Conservation (phyloP, 2,888 invertebrate genomes). For the Rhorus exstirpatorius region DNA sequence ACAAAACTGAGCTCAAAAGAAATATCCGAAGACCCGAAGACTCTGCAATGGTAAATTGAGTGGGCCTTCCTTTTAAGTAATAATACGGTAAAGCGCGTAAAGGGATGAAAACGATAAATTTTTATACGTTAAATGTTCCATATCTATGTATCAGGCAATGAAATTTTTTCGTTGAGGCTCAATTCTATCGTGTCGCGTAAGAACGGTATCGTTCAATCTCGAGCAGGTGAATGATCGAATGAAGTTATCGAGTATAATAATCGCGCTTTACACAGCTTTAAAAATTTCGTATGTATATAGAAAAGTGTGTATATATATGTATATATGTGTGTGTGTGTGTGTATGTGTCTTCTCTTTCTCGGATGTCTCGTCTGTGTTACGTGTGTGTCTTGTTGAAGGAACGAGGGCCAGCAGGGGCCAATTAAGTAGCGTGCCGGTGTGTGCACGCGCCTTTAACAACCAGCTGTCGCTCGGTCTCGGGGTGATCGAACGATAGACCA, state of each 20-base stretch:
- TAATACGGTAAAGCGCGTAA: no score
- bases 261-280: conserved; percentile 27
- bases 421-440: conserved; percentile 72
- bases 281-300: conserved; percentile 9
- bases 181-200: conserved; percentile 1
- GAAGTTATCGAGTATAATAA: conserved; percentile 65
- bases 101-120: conserved; percentile 1
- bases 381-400: conserved; percentile 61
- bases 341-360: conserved; percentile 50
- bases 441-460: conserved; percentile 71
- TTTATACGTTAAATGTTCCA: neutral
- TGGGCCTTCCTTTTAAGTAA: no score
- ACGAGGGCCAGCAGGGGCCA: conserved; percentile 65
- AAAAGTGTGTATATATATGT: no score
- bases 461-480: conserved; percentile 74
- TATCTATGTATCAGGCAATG: conserved; percentile 10
- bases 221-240: conserved; percentile 64
- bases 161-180: conserved; percentile 3
- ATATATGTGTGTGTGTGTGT: conserved; percentile 20
- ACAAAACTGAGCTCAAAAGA: no score
- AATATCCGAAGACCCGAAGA: no score
- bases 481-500: conserved; percentile 76
- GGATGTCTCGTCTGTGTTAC: conserved; percentile 59
- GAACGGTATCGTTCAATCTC: conserved; percentile 35
- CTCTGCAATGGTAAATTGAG: no score